phyloP scores from a whole-genome alignment of 2,888 invertebrate species.

The Halictus ligatus region DNA sequence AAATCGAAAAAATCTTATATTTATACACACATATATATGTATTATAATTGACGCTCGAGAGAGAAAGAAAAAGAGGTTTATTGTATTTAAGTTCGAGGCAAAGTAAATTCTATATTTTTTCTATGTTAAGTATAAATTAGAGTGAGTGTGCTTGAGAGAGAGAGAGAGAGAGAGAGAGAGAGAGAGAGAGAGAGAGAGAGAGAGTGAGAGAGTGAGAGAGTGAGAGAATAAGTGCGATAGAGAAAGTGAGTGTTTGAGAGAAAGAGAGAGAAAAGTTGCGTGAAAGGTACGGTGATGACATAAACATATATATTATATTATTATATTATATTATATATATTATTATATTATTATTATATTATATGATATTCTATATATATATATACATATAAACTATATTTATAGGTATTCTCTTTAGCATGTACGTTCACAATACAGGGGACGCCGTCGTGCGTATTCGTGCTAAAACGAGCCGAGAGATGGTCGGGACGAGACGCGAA shows the following conservation, averaged over 20 bases:
- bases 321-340: constrained; percentile 66
- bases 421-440: constrained; percentile 77
- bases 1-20: constrained; percentile 43
- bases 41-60: constrained; percentile 72
- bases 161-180: constrained; percentile 47
- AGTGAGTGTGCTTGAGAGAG: constrained; percentile 47
- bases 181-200: constrained; percentile 60
- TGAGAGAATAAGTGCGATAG: constrained; percentile 28
- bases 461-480: constrained; percentile 26
- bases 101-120: constrained; percentile 84
- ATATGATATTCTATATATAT: constrained; percentile 65
- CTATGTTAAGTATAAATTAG: constrained; percentile 83
- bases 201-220: constrained; percentile 57
- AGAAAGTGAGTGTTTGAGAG: constrained; percentile 21
- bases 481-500: not conserved
- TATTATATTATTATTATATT: constrained; percentile 57
- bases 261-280: constrained; percentile 63
- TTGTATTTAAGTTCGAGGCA: constrained; percentile 83
- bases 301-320: constrained; percentile 68
- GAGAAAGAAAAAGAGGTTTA: constrained; percentile 75
- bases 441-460: constrained; percentile 47
- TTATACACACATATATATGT: constrained; percentile 66
- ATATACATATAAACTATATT: constrained; percentile 77
- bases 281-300: constrained; percentile 71
- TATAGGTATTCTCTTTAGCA: constrained; percentile 82